A percentile compares a stretch with the other conserved stretches of the same genome.
Evolutionary conservation across 2,888 invertebrate genomes (phyloP).

Genomic region (Drosophila nr. fundita): DNA sequence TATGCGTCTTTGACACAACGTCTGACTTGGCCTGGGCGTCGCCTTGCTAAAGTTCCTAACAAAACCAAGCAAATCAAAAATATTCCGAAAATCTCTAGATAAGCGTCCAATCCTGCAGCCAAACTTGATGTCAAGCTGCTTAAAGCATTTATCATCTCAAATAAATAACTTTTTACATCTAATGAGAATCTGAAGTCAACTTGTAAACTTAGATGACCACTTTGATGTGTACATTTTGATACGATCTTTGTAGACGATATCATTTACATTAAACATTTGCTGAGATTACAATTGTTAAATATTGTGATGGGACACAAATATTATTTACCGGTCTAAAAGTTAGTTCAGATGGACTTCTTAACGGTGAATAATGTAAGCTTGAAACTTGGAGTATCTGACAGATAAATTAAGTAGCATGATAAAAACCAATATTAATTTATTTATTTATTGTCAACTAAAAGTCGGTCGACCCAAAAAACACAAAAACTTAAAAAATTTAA

Average conservation of each 20-base stretch:
- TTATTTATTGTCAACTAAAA: too few species aligned
- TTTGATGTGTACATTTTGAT: neutral
- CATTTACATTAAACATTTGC: neutral
- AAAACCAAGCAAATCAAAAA: constrained; percentile 8
- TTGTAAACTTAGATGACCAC: neutral
- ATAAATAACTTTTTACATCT: neutral
- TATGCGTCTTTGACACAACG: constrained; percentile 76
- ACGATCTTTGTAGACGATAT: neutral
- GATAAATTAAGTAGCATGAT: neutral
- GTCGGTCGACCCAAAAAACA: too few species aligned
- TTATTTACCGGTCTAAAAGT: neutral
- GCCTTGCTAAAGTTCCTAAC: constrained; percentile 34
- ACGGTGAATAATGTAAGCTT: neutral
- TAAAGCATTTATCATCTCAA: neutral
- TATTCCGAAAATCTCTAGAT: neutral
- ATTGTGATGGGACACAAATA: neutral
- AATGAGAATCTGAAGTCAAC: neutral
- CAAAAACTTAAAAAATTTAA: too few species aligned
- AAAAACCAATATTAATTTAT: neutral
- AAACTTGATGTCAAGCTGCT: neutral
- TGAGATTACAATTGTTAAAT: neutral
- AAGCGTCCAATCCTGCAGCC: neutral
- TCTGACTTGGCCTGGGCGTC: constrained; percentile 36
- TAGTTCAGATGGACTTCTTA: neutral
- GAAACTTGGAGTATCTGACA: neutral